phyloP scores from a whole-genome alignment of 2,888 invertebrate genomes.

The Griposia aprilina region DNA sequence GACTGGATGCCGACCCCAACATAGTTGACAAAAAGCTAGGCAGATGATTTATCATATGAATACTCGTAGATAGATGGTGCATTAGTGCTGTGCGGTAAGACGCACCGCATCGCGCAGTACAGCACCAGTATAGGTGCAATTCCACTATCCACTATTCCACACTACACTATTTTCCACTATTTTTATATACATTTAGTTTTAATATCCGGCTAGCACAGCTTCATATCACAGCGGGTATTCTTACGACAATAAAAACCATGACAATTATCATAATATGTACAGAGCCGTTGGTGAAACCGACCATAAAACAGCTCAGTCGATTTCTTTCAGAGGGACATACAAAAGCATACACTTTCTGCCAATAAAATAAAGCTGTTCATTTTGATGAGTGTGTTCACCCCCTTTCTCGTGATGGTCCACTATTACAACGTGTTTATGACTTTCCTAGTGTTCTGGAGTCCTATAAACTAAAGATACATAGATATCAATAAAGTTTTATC shows the following conservation, averaged over 20 bases:
- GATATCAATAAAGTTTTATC: slow-evolving; percentile 58
- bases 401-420: slow-evolving; percentile 19
- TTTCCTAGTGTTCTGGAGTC: slow-evolving; percentile 35
- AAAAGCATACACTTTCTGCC: slow-evolving; percentile 16
- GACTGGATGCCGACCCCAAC: too few relatives aligned
- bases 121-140: background rate
- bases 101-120: background rate
- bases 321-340: background rate
- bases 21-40: too few relatives aligned
- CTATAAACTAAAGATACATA: slow-evolving; percentile 52
- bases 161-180: too few relatives aligned
- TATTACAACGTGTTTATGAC: slow-evolving; percentile 50
- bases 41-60: background rate
- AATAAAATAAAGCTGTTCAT: slow-evolving; percentile 34
- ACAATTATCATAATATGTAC: slow-evolving; percentile 11
- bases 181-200: too few relatives aligned
- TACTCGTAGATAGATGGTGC: background rate
- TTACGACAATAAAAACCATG: slow-evolving; percentile 7
- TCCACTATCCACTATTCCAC: too few relatives aligned
- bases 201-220: slow-evolving; percentile 19
- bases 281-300: slow-evolving; percentile 16
- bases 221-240: slow-evolving; percentile 5
- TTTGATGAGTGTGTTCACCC: slow-evolving; percentile 61
- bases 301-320: slow-evolving; percentile 9
- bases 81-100: background rate